Percentiles rank a stretch among this genome's conserved stretches.
Evolutionary conservation across 2,113 vertebrate species (phyloP).

Genomic region (Nycticorax nycticorax): DNA sequence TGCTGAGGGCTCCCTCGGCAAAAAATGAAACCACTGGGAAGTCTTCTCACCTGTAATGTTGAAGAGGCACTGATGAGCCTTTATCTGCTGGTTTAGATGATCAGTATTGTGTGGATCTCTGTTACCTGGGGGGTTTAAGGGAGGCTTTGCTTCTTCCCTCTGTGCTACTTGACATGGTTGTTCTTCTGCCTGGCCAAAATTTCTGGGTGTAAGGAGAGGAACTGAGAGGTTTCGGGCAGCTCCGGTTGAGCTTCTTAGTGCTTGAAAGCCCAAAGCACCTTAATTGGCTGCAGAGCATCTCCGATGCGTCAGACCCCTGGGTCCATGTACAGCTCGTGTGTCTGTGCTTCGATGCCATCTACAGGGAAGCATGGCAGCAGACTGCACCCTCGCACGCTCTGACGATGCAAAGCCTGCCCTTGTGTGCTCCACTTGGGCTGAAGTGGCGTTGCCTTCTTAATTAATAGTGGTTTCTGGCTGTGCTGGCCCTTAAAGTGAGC

Average conservation of each 20-base stretch:
- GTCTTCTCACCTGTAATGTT: background rate
- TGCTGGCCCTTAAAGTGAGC: background rate
- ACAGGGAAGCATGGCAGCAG: rapidly evolving
- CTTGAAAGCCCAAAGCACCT: background rate
- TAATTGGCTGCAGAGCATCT: rapidly evolving
- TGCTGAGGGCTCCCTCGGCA: background rate
- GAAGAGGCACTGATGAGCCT: background rate
- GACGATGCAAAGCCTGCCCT: background rate
- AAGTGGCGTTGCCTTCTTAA: background rate
- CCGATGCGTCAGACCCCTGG: background rate
- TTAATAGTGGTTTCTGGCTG: background rate
- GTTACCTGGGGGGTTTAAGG: background rate
- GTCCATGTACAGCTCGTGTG: rapidly evolving
- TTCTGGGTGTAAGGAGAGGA: background rate
- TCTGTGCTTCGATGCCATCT: rapidly evolving
- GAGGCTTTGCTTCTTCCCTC: background rate
- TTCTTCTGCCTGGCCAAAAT: background rate
- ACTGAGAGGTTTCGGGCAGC: background rate
- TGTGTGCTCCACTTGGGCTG: rapidly evolving
- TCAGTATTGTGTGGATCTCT: rapidly evolving
- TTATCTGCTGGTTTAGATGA: background rate
- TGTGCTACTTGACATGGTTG: rapidly evolving
- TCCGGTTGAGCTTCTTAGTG: background rate
- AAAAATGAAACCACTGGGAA: background rate
- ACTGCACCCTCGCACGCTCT: background rate